These are phyloP conservation scores for Motacilla alba DNA, from an alignment of 2,113 vertebrate genomes.

Conservation along the genomic window DNA sequence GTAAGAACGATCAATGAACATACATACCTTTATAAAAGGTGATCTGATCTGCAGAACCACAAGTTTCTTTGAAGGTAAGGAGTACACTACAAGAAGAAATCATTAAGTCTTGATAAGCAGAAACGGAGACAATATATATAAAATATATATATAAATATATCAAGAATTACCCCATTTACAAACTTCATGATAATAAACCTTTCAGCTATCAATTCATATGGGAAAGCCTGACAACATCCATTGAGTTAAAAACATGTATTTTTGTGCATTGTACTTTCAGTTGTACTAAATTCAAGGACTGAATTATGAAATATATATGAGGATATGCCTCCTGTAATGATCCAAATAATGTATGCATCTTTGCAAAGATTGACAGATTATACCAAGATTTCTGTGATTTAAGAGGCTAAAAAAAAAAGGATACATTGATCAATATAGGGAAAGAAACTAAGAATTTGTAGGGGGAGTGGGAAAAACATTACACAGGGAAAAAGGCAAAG, in stretches of 20 bases:
- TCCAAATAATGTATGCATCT: not conserved
- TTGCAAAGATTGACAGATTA: not conserved
- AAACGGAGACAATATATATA: not conserved
- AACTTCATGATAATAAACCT: not conserved
- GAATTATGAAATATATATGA: not conserved
- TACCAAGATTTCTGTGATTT: not conserved
- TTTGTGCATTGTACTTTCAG: not conserved
- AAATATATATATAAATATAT: too few relatives aligned
- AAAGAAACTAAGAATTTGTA: not conserved
- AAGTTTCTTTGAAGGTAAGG: slow-evolving; percentile 78
- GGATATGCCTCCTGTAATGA: not conserved
- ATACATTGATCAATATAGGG: not conserved
- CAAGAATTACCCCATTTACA: not conserved
- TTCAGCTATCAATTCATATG: not conserved
- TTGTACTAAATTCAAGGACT: not conserved
- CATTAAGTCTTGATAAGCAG: not conserved
- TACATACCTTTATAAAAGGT: slow-evolving; percentile 88
- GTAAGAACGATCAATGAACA: not conserved
- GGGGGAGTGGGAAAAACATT: not conserved
- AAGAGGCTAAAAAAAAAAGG: not conserved
- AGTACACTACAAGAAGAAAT: slow-evolving; percentile 81
- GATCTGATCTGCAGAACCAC: slow-evolving; percentile 91
- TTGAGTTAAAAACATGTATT: not conserved
- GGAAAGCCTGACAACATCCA: not conserved
- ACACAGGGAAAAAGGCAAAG: not conserved